Base-by-base conservation (phyloP, 2,888 invertebrate genomes). In the Hanleya hanleyi region DNA sequence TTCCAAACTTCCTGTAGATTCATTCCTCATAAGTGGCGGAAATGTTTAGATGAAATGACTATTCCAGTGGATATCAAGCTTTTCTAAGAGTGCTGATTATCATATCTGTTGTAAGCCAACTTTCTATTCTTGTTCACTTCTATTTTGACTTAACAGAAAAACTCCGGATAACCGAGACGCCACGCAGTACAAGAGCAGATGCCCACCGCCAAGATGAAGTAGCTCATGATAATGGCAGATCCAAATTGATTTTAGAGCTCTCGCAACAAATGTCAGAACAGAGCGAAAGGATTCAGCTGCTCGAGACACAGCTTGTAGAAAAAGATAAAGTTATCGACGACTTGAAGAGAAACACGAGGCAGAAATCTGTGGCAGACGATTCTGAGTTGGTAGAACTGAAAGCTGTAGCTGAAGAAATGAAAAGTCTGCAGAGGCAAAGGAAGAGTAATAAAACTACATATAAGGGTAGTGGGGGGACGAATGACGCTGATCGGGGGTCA, bases 201-300 rank as follows among this genome's bases (percentile, higher is more conserved):
- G n/a, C n/a, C n/a, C n/a, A n/a, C n/a, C n/a, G n/a, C n/a, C n/a
- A n/a, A n/a, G n/a, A n/a, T n/a, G n/a, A n/a, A n/a, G n/a, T n/a
- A n/a, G n/a, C 47, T 22, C 47, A 47, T 37, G 67, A 68, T 3
- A 61, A 22, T 29, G 65, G 62, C 1, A 32, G 74, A 32, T 72
- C 67, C 77, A 81, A 81, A 62, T 73, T 87, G 41, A 85, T 87
- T 36, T 75, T 87, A 9, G 84, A 86, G 47, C 77, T 87, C 49
- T 87, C 87, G 9, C 78, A 80, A 47, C 85, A 86, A 71, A 79
- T 86, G 32, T 82, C 83, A 32, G 86, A 86, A 57, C 87, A 86
- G 64, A 76, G 71, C 22, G 81, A 82, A 35, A 80, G 78, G 69
- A 85, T 87, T 41, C 38, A 70, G 0, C 76, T 74, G 57, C 72